phyloP scores from a whole-genome alignment of 2,888 invertebrate genomes.

The Coleophora deauratella region DNA sequence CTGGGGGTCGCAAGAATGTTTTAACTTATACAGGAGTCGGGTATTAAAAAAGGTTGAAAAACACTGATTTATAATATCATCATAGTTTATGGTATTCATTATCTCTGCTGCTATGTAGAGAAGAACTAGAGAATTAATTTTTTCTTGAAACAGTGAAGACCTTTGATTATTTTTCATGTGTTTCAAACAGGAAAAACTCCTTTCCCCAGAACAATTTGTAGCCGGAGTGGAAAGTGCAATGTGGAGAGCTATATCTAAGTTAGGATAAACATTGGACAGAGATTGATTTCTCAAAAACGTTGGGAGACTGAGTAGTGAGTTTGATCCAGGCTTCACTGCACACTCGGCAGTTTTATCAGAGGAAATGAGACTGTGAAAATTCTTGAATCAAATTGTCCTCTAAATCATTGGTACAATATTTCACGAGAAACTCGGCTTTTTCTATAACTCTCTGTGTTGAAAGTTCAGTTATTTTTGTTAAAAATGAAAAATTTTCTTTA shows the following conservation, averaged over 20 bases:
- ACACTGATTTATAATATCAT: constrained; percentile 23
- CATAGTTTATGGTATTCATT: constrained; percentile 13
- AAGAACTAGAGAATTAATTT: constrained; percentile 12
- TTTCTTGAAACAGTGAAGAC: constrained; percentile 13
- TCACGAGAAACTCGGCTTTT: constrained; percentile 8
- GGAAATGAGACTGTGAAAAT: constrained; percentile 13
- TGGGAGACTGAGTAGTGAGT: constrained; percentile 9
- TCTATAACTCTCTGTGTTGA: constrained; percentile 10
- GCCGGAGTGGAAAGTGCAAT: constrained; percentile 15
- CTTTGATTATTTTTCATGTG: constrained; percentile 10
- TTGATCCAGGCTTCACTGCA: constrained; percentile 6
- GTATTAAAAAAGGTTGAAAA: no score
- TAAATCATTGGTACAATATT: constrained; percentile 12
- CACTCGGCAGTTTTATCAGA: no score
- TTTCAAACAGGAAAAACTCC: constrained; percentile 13
- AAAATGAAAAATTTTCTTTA: constrained; percentile 12
- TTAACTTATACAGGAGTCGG: no score
- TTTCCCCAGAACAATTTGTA: constrained; percentile 18
- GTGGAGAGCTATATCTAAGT: constrained; percentile 16
- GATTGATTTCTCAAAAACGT: constrained; percentile 7
- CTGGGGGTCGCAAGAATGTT: no score
- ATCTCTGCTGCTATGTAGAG: constrained; percentile 13
- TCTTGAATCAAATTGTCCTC: constrained; percentile 8
- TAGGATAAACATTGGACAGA: constrained; percentile 10
- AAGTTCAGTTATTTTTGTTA: constrained; percentile 12